Evolutionary conservation across 2,888 invertebrate species (phyloP), one percentile per base, ranked within the genome.

Genomic region (Papilio elwesi): DNA sequence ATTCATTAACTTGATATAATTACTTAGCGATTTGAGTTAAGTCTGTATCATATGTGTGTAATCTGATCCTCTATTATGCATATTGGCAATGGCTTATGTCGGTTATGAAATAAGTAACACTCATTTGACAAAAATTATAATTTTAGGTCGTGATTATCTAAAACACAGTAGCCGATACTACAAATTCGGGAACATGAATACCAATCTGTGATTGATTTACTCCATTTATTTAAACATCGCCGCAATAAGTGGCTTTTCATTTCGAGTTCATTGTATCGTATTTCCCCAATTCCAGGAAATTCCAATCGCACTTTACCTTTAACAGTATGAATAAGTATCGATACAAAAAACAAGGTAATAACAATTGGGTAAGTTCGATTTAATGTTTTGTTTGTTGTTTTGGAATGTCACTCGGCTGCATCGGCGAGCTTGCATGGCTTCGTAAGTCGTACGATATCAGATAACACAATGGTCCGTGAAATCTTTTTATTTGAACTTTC

Each of bases 391-490:
- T 81, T 87, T 85, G 86, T 87, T 83, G 78, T 85, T 89, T 88
- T 85, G 82, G 86, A 88, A 88, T 85, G 87, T 91, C 92, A 90
- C 91, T 88, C 90, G 85, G 86, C 86, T 88, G 87, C 86, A 86
- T 83, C 79, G 81, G 84, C 87, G 85, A 82, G 85, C 84, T 87
- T 82, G 79, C 91, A 90, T 78, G 93, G 92, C 90, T 93, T 93
- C 93, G 85, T 89, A 90, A 93, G 92, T 92, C 90, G 91, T 92
- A 90, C 88, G 90, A 88, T 91, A 90, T 93, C 92, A 84, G 82
- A 85, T 93, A 90, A 89, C 92, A 91, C 90, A 91, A 90, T 90
- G 89, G 87, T 87, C 82, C 85, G 87, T 88, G 90, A 91, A 91
- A 90, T 90, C 85, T 88, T 88, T 88, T 89, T 85, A 85, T 88